phyloP scores from a whole-genome alignment of 1,140 invertebrate genomes.

The Bombus pyrosoma region DNA sequence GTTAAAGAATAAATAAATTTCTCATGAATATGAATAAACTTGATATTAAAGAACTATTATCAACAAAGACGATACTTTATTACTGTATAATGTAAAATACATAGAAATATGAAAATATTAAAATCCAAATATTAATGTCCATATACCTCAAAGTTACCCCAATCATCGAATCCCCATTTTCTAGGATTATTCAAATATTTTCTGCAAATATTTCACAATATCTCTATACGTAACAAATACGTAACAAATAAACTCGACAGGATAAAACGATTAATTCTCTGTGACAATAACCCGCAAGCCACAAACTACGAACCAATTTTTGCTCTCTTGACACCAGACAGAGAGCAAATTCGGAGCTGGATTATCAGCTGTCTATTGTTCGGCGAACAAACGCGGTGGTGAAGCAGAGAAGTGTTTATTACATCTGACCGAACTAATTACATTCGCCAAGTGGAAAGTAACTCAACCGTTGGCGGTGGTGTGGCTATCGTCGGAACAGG shows the following conservation, averaged over 20 bases:
- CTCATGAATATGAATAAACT: background rate
- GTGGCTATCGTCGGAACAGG: slow-evolving; percentile 41
- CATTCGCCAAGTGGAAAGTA: slow-evolving; percentile 41
- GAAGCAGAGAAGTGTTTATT: slow-evolving; percentile 38
- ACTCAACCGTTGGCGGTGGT: slow-evolving; percentile 38
- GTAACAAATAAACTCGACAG: background rate
- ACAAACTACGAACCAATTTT: background rate
- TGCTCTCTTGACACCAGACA: too few relatives aligned
- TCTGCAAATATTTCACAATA: background rate
- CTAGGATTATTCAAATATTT: too few relatives aligned
- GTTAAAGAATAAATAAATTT: too few relatives aligned
- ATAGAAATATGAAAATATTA: too few relatives aligned
- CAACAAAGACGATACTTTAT: too few relatives aligned
- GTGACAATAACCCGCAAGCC: background rate
- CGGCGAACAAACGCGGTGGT: background rate
- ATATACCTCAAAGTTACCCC: too few relatives aligned
- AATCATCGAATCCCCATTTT: too few relatives aligned
- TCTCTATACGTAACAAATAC: background rate
- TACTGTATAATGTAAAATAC: too few relatives aligned
- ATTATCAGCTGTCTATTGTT: slow-evolving; percentile 7
- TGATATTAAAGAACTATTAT: background rate
- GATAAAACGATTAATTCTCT: background rate
- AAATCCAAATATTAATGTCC: too few relatives aligned
- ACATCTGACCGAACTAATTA: slow-evolving; percentile 60
- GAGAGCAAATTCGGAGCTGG: too few relatives aligned